These are phyloP conservation scores for Diorhabda sublineata DNA, from an alignment of 1,140 invertebrate species.

Conservation along the genomic window DNA sequence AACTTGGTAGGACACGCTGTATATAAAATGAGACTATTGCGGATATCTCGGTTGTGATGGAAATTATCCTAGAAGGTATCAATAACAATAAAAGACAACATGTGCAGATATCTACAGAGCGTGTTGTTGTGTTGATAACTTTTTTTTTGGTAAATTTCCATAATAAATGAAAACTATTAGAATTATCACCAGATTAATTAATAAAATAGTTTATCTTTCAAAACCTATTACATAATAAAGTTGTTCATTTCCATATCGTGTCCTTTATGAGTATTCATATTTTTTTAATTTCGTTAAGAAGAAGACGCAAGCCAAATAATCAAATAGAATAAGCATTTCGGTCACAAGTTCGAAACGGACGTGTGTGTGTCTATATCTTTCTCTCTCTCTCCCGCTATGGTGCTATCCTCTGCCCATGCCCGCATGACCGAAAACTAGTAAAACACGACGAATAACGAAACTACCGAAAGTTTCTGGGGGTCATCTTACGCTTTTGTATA, in stretches of 20 bases:
- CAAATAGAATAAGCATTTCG: not conserved
- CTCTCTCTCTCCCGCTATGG: not conserved
- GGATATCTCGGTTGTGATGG: too few species aligned
- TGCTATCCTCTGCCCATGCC: not conserved
- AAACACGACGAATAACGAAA: not conserved
- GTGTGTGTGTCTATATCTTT: not conserved
- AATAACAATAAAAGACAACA: too few species aligned
- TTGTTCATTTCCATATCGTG: not conserved
- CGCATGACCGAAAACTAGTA: slow-evolving; percentile 1
- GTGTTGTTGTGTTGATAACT: too few species aligned
- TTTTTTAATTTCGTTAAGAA: not conserved
- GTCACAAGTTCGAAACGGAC: not conserved
- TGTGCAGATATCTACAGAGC: too few species aligned
- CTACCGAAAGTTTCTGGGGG: slow-evolving; percentile 8
- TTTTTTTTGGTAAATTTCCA: too few species aligned
- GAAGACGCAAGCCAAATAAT: not conserved
- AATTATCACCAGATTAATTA: too few species aligned
- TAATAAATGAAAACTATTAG: too few species aligned
- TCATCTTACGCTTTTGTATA: slow-evolving; percentile 11
- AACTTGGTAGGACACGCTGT: too few species aligned
- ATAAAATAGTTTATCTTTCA: too few species aligned
- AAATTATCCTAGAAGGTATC: too few species aligned
- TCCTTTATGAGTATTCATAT: not conserved
- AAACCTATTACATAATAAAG: too few species aligned
- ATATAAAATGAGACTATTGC: too few species aligned